Evolutionary conservation across 2,888 invertebrate genomes (phyloP).

Genomic region (Strigamia transsilvanica): DNA sequence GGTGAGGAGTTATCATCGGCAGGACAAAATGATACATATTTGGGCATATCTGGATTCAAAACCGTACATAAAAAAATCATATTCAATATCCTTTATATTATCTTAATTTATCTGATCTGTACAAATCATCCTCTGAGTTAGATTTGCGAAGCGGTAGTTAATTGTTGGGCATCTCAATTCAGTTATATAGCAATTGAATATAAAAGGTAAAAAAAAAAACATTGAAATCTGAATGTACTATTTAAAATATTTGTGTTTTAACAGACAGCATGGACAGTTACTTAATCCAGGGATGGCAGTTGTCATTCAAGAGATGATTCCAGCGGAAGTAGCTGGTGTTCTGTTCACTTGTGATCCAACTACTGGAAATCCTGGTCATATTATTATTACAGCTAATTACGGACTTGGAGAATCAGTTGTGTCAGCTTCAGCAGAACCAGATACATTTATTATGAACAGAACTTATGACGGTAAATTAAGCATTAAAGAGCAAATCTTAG

Average conservation of each 20-base stretch:
- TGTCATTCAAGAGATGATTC: conserved; percentile 80
- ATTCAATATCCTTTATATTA: not conserved
- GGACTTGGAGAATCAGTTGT: conserved; percentile 88
- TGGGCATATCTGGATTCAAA: conserved; percentile 70
- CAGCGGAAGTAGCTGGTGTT: conserved; percentile 75
- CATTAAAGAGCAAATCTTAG: conserved; percentile 63
- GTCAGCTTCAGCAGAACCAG: conserved; percentile 79
- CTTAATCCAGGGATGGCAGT: conserved; percentile 78
- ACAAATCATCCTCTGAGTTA: conserved; percentile 54
- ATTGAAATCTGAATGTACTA: not conserved
- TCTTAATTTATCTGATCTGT: not conserved
- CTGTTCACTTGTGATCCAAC: conserved; percentile 82
- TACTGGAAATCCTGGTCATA: conserved; percentile 73
- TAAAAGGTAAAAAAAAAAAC: conserved; percentile 69
- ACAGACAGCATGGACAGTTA: conserved; percentile 77
- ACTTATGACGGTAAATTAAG: conserved; percentile 66
- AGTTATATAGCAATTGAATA: conserved; percentile 80
- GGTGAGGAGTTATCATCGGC: conserved; percentile 81
- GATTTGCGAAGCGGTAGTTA: conserved; percentile 68
- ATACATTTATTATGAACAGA: conserved; percentile 72
- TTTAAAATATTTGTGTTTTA: conserved; percentile 50
- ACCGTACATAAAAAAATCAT: conserved; percentile 57
- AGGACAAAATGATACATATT: conserved; percentile 82
- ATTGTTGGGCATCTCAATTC: conserved; percentile 86
- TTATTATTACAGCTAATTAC: conserved; percentile 80